Evolutionary conservation across 1,140 invertebrate genomes (phyloP).

Genomic region (Drosophila ogumai): DNA sequence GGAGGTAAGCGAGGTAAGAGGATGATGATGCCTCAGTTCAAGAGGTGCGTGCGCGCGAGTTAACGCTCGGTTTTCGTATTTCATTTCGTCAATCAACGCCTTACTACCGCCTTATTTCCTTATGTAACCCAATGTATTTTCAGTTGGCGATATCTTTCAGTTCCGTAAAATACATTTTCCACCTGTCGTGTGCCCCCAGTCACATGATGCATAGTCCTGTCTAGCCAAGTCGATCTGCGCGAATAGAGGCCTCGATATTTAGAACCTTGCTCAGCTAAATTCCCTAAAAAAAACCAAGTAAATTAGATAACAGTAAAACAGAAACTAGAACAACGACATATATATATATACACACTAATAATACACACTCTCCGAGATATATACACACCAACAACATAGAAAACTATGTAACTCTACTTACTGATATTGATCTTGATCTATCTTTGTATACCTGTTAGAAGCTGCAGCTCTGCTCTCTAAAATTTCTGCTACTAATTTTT

Average conservation of each 20-base stretch:
- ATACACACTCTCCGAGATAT: conserved; percentile 17
- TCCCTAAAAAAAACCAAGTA: conserved; percentile 12
- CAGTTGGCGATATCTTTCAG: conserved; percentile 23
- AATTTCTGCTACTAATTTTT: conserved; percentile 76
- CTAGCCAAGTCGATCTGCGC: conserved; percentile 27
- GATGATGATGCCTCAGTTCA: conserved; percentile 2
- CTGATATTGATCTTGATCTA: conserved; percentile 61
- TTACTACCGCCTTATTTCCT: conserved; percentile 9
- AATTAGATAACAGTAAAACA: conserved; percentile 23
- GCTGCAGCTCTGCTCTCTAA: conserved; percentile 21
- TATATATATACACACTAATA: conserved; percentile 5
- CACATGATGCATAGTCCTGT: conserved; percentile 7
- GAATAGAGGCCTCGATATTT: conserved; percentile 23
- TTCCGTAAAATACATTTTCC: conserved; percentile 22
- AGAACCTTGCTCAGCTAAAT: conserved; percentile 26
- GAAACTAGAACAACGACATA: conserved; percentile 30
- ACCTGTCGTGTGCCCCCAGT: neutral
- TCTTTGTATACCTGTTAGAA: conserved; percentile 52
- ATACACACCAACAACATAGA: conserved; percentile 27
- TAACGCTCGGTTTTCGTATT: conserved; percentile 27
- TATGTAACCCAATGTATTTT: conserved; percentile 12
- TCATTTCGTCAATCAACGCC: conserved; percentile 30
- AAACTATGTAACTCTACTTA: conserved; percentile 40
- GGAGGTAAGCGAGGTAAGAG: conserved; percentile 25
- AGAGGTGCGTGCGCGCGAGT: conserved; percentile 1